Evolutionary conservation across 2,113 vertebrate genomes (phyloP).

Genomic region (Gambusia holbrooki): DNA sequence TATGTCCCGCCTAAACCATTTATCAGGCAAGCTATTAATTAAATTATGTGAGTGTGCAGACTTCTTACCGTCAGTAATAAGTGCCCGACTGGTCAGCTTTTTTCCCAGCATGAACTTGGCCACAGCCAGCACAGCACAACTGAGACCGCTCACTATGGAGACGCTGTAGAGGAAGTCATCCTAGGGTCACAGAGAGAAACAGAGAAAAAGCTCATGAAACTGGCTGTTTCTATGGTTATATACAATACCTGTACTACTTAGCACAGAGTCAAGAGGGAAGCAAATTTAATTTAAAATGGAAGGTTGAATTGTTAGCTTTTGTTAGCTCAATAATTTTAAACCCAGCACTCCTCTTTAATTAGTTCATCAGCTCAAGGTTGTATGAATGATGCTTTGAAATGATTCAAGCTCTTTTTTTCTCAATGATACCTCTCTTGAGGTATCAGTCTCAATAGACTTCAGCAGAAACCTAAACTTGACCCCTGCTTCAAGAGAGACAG

Average conservation of each 20-base stretch:
- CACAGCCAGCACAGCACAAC: constrained; percentile 89
- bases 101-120: constrained; percentile 96
- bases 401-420: constrained; percentile 24
- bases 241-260: neutral
- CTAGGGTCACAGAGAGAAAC: constrained; percentile 69
- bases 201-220: neutral
- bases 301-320: constrained; percentile 16
- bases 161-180: constrained; percentile 96
- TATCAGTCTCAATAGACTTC: constrained; percentile 34
- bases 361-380: constrained; percentile 42
- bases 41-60: neutral
- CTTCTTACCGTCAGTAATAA: constrained; percentile 92
- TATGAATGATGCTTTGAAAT: constrained; percentile 23
- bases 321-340: constrained; percentile 38
- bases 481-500: neutral
- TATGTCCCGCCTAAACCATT: neutral
- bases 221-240: neutral
- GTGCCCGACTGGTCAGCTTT: constrained; percentile 94
- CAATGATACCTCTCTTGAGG: neutral
- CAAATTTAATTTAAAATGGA: neutral
- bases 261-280: neutral
- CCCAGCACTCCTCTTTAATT: constrained; percentile 18
- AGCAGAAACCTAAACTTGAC: constrained; percentile 48
- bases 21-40: neutral
- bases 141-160: constrained; percentile 93